Evolutionary conservation across 2,888 invertebrate genomes (phyloP).

Genomic region (Pseudanteris insignis): DNA sequence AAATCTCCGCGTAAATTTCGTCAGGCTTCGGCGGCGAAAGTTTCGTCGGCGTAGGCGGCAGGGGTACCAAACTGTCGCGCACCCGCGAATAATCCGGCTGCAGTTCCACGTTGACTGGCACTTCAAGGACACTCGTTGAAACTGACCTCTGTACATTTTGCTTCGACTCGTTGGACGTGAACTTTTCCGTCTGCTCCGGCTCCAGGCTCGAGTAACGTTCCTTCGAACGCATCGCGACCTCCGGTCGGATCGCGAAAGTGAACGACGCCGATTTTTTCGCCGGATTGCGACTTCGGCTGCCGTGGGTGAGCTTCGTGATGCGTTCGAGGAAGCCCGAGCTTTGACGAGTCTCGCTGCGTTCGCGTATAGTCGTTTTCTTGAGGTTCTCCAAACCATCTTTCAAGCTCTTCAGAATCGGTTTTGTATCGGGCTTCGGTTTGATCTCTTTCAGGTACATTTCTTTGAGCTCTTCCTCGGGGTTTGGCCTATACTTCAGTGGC

Average conservation of each 20-base stretch:
- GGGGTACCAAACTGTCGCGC: constrained; percentile 59
- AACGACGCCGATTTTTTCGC: constrained; percentile 67
- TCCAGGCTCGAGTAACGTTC: constrained; percentile 63
- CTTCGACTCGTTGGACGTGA: constrained; percentile 45
- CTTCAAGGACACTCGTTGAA: constrained; percentile 61
- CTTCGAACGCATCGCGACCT: constrained; percentile 58
- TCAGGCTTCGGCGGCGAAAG: constrained; percentile 52
- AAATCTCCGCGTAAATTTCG: constrained; percentile 63
- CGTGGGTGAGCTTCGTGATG: constrained; percentile 60
- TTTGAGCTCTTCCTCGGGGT: constrained; percentile 54
- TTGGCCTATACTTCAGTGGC: constrained; percentile 56
- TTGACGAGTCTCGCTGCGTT: constrained; percentile 32
- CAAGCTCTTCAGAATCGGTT: constrained; percentile 61
- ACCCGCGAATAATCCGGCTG: constrained; percentile 62
- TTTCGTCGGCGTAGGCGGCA: constrained; percentile 49
- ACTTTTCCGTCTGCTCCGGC: constrained; percentile 50
- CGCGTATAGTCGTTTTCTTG: constrained; percentile 55
- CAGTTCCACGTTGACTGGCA: constrained; percentile 56
- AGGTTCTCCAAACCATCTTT: constrained; percentile 60
- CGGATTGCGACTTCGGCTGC: constrained; percentile 58
- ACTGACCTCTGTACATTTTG: constrained; percentile 62
- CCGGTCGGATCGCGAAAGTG: constrained; percentile 62
- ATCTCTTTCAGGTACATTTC: constrained; percentile 63
- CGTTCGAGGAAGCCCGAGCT: constrained; percentile 59
- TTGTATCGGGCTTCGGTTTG: constrained; percentile 60